Percentiles rank a stretch among this genome's conserved stretches.
These are phyloP conservation scores for Aporophyla lueneburgensis DNA, from an alignment of 2,888 invertebrate species.

Conservation along the genomic window DNA sequence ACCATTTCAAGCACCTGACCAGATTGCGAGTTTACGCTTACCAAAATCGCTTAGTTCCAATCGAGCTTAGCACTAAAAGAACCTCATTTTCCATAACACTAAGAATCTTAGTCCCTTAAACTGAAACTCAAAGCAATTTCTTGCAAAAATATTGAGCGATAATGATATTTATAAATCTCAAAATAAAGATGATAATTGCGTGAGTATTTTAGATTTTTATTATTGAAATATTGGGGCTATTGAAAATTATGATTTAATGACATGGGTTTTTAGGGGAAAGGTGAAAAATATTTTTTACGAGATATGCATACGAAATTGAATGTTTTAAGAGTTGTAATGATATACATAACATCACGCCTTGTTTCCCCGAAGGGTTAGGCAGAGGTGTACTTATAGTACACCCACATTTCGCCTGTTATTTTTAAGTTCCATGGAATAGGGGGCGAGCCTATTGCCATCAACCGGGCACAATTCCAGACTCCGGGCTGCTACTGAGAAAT, in stretches of 20 bases:
- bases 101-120: constrained; percentile 53
- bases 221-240: constrained; percentile 76
- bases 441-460: too few relatives aligned
- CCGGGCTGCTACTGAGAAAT: too few relatives aligned
- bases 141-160: constrained; percentile 54
- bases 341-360: too few relatives aligned
- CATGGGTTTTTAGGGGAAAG: constrained; percentile 31
- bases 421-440: too few relatives aligned
- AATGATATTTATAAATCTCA: constrained; percentile 58
- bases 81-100: constrained; percentile 38
- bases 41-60: constrained; percentile 78
- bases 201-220: constrained; percentile 51
- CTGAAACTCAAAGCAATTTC: constrained; percentile 63
- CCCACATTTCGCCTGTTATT: too few relatives aligned
- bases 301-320: background rate
- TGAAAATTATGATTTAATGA: constrained; percentile 78
- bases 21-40: constrained; percentile 86
- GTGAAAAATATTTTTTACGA: constrained; percentile 27
- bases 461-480: too few relatives aligned
- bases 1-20: constrained; percentile 83
- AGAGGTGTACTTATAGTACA: too few relatives aligned
- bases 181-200: constrained; percentile 53
- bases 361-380: too few relatives aligned
- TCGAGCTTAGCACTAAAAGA: constrained; percentile 66
- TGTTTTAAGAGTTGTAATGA: constrained; percentile 4